A percentile compares a stretch with the other conserved stretches of the same genome.
Conservation (phyloP, 2,888 invertebrate species). For the Drosophila mimetica region DNA sequence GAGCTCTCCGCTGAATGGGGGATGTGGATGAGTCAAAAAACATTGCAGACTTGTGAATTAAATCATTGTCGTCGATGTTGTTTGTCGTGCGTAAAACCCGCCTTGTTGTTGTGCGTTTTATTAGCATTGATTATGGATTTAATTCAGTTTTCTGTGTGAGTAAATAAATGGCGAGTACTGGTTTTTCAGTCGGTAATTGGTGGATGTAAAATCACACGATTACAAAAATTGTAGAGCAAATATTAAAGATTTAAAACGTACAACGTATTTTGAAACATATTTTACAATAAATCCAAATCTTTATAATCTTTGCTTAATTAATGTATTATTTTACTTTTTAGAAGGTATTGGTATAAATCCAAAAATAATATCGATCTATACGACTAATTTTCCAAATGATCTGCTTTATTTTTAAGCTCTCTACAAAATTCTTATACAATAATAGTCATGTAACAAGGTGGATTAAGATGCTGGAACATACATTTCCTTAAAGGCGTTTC, state of each 20-base stretch:
- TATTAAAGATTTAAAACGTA: not conserved
- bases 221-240: not conserved
- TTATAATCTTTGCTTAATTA: too few species aligned
- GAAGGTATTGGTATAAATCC: too few species aligned
- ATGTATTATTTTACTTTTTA: too few species aligned
- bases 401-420: slow-evolving; percentile 8
- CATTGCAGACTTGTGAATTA: slow-evolving; percentile 68
- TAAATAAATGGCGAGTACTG: slow-evolving; percentile 10
- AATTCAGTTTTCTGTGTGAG: slow-evolving; percentile 28
- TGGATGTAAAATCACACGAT: not conserved
- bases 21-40: slow-evolving; percentile 43
- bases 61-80: slow-evolving; percentile 51
- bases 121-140: slow-evolving; percentile 75
- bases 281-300: too few species aligned
- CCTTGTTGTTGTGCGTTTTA: slow-evolving; percentile 57
- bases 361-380: too few species aligned
- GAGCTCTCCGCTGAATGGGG: slow-evolving; percentile 13
- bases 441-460: slow-evolving; percentile 7
- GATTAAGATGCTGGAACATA: not conserved
- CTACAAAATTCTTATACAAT: slow-evolving; percentile 21
- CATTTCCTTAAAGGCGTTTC: slow-evolving; percentile 25
- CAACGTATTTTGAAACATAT: too few species aligned
- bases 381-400: not conserved
- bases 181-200: slow-evolving; percentile 1
- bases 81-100: slow-evolving; percentile 26